Evolutionary conservation across 35 echinoderm and acorn worm genomes (phyloP), one percentile per base, ranked within the genome.

Genomic region (Lytechinus variegatus): DNA sequence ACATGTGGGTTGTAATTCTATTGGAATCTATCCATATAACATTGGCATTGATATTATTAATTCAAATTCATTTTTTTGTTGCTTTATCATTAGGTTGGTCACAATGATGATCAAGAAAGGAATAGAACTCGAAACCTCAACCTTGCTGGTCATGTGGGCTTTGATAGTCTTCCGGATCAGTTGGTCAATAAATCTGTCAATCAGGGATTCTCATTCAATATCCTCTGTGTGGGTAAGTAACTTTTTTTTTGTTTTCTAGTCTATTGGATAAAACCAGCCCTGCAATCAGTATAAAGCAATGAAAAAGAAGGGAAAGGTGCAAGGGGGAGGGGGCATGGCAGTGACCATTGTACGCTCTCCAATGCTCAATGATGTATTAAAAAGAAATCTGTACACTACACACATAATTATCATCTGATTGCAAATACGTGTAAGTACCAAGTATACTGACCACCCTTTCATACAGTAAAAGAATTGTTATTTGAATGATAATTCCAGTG

Each of bases 141-240:
- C 61, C 95, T 99, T 4, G 96, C 96, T 54, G 98, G 98, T 52
- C 97, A 99, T 96, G 98, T 99, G 52, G 98, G 98, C 16, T 99
- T 99, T 96, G 98, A 99, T 86, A 99, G 98, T 86, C 97, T 99
- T 61, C 98, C 98, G 56, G 98, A 99, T 87, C 98, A 99, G 71
- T 89, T 99, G 54, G 98, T 99, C 28, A 99, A 99, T 79, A 99
- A 99, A 94, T 98, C 97, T 55, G 98, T 99, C n/a, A 95, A 95
- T 27, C 96, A 98, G 92, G 98, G 98, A 56, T 99, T 99, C 90
- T 92, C 96, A 27, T 99, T 99, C 95, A 99, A 99, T 91, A 99
- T 99, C 89, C 92, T 99, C 55, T 99, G 98, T 96, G 96, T 99
- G 52, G 98, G 98, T 99, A 91, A 97, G 98, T 96, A 10, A 1